These are phyloP conservation scores for Argyrosomus regius DNA, from an alignment of 2,797 vertebrate genomes.

Conservation along the genomic window DNA sequence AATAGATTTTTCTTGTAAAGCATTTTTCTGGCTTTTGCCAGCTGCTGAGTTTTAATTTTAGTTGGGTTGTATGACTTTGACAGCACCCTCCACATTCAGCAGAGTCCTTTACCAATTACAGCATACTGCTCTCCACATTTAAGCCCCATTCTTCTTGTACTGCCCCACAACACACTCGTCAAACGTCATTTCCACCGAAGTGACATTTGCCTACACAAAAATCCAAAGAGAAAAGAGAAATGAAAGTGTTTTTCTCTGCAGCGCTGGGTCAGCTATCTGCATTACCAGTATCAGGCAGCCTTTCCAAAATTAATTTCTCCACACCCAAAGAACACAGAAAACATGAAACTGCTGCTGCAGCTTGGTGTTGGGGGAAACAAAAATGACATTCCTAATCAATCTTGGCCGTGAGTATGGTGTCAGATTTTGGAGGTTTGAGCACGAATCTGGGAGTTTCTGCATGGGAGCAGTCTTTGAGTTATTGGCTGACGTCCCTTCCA, in stretches of 20 bases:
- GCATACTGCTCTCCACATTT: not conserved
- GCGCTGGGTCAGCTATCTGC: not conserved
- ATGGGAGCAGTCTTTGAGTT: not conserved
- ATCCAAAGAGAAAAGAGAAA: too few relatives aligned
- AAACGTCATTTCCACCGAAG: not conserved
- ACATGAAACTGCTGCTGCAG: not conserved
- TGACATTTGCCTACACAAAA: not conserved
- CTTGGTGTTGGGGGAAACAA: too few relatives aligned
- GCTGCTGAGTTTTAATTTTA: too few relatives aligned
- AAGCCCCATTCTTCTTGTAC: not conserved
- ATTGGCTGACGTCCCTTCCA: not conserved
- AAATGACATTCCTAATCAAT: too few relatives aligned
- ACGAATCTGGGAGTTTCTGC: not conserved
- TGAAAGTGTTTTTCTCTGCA: not conserved
- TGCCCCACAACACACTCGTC: too few relatives aligned
- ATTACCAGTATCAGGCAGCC: not conserved
- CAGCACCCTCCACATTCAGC: too few relatives aligned
- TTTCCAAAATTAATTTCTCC: not conserved
- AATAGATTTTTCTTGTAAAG: too few relatives aligned
- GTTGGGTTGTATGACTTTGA: too few relatives aligned
- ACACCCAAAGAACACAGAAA: not conserved
- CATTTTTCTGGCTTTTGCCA: too few relatives aligned
- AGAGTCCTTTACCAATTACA: not conserved
- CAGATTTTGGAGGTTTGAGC: conserved; percentile 5
- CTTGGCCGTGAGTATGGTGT: not conserved